These are phyloP conservation scores for Erynnis tages DNA, from an alignment of 2,888 invertebrate species.

Conservation along the genomic window DNA sequence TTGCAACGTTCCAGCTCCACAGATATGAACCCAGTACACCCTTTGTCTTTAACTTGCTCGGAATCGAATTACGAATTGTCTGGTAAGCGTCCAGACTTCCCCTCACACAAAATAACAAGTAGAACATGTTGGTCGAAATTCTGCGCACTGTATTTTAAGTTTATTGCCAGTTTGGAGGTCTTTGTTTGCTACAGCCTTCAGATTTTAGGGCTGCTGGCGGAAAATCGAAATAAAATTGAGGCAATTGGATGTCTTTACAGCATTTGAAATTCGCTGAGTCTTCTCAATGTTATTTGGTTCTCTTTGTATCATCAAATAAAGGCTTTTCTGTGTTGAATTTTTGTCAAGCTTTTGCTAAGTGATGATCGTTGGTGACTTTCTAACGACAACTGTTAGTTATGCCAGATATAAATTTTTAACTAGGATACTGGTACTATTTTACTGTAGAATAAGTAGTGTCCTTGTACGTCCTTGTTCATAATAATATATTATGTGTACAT, in stretches of 20 bases:
- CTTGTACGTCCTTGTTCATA: too few relatives aligned
- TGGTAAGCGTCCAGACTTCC: conserved; percentile 29
- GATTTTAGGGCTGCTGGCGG: conserved; percentile 25
- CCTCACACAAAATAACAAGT: conserved; percentile 28
- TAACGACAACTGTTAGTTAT: too few relatives aligned
- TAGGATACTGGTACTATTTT: too few relatives aligned
- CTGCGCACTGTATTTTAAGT: conserved; percentile 28
- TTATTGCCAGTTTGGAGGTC: conserved; percentile 24
- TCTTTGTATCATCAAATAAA: background rate
- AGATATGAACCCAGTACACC: conserved; percentile 19
- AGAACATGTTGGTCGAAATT: conserved; percentile 22
- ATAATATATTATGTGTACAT: too few relatives aligned
- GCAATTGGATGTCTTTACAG: conserved; percentile 23
- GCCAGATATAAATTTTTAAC: too few relatives aligned
- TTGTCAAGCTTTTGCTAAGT: too few relatives aligned
- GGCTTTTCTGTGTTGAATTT: background rate
- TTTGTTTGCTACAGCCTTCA: conserved; percentile 27
- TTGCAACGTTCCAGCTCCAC: conserved; percentile 12
- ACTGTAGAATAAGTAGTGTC: too few relatives aligned
- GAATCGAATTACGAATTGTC: conserved; percentile 29
- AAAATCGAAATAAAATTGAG: conserved; percentile 27
- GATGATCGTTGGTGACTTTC: too few relatives aligned
- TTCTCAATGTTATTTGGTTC: background rate
- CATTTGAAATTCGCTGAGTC: conserved; percentile 9
- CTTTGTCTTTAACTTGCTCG: conserved; percentile 27